Evolutionary conservation across 1,140 invertebrate genomes (phyloP), one percentile per base, ranked within the genome.

Genomic region (Conopomorpha cramerella): DNA sequence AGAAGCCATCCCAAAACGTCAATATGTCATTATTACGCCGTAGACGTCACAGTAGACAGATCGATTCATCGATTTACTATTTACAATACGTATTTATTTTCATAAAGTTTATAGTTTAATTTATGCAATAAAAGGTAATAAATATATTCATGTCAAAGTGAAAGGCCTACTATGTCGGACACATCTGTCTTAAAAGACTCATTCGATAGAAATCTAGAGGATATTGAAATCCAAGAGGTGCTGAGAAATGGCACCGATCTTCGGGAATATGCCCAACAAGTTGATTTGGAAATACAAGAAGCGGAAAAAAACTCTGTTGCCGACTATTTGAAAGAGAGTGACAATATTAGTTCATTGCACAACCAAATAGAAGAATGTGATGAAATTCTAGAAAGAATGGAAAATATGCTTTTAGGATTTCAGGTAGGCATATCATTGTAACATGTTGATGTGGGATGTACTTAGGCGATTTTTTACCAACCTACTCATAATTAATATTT

Each of bases 351-450:
- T 6, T 91, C 86, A 61, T 79, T 99, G 12, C 95, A 99, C 66
- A 91, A 90, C 68, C 94, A 98, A 79, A 98, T 99, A 41, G 87
- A 91, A 55, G 88, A 91, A 30, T 99, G 96, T 79, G 97, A 99
- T 77, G 86, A 90, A 52, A 96, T 99, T 44, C 81, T 99, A 38
- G 93, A 94, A 79, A 85, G 91, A 58, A 98, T 99, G 91, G 96
- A 99, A 79, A 86, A 87, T 14, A 98, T 98, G 92, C 66, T 99
- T n/a, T 81, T 91, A 53, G 87, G 86, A 37, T 98, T 99, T 77
- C 93, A 84, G 65, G 77, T 78, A 53, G 39, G 41, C 47, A 43
- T 28, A 34, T 8, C n/a, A n/a, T n/a, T n/a, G n/a, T n/a, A n/a
- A n/a, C n/a, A n/a, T n/a, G n/a, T n/a, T n/a, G n/a, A n/a, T n/a